Conservation (phyloP, 2,797 vertebrate species). For the Eulemur mongoz region DNA sequence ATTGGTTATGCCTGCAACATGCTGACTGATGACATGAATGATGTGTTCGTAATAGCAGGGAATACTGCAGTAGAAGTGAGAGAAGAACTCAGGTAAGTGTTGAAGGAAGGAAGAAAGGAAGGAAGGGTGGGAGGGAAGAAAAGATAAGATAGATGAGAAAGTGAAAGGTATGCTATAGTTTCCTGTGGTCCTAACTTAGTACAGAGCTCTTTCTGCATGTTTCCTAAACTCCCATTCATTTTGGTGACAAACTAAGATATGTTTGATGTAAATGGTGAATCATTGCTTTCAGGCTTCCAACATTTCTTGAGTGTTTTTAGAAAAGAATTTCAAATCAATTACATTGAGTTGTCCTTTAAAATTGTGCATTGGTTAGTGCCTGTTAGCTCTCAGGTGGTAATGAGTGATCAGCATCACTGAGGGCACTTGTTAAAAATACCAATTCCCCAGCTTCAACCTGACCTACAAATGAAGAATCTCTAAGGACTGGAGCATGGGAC, state of each 20-base stretch:
- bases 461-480: background rate
- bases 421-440: background rate
- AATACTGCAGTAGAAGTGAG: constrained; percentile 86
- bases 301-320: background rate
- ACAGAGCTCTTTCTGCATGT: background rate
- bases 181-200: background rate
- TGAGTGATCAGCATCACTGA: background rate
- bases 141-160: background rate
- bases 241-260: background rate
- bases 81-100: constrained; percentile 88
- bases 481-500: background rate
- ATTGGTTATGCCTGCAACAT: constrained; percentile 92
- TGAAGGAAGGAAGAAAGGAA: background rate
- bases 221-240: background rate
- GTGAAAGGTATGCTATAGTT: background rate
- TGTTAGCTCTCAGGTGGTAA: background rate
- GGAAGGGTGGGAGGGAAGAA: no score
- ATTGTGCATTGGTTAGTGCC: background rate
- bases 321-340: constrained; percentile 1
- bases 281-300: background rate
- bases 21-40: constrained; percentile 90
- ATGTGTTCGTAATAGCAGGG: constrained; percentile 89
- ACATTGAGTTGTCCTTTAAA: background rate
- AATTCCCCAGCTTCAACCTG: background rate
- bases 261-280: background rate